These are phyloP conservation scores for Odontomachus brunneus DNA, from an alignment of 1,140 invertebrate genomes.

Conservation along the genomic window DNA sequence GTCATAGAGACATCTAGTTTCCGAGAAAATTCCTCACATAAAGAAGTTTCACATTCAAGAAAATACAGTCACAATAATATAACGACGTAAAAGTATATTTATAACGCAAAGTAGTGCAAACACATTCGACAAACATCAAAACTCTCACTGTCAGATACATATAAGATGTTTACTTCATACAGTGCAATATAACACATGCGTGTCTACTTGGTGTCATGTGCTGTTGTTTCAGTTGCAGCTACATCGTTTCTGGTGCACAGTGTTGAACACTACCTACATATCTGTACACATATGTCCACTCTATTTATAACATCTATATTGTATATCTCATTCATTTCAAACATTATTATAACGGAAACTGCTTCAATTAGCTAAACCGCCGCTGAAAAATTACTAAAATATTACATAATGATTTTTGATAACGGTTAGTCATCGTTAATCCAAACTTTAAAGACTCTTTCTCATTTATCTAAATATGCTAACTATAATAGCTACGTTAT, in stretches of 20 bases:
- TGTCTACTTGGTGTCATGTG: constrained; percentile 79
- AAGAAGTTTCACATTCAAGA: constrained; percentile 39
- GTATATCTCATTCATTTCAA: constrained; percentile 41
- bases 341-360: constrained; percentile 12
- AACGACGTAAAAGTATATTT: constrained; percentile 69
- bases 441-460: constrained; percentile 5
- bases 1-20: constrained; percentile 23
- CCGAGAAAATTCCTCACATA: constrained; percentile 11
- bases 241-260: constrained; percentile 72
- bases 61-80: constrained; percentile 54
- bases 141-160: constrained; percentile 86
- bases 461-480: not conserved
- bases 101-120: constrained; percentile 81
- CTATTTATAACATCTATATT: constrained; percentile 47
- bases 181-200: constrained; percentile 83
- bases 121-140: constrained; percentile 85
- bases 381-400: constrained; percentile 7
- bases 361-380: not conserved
- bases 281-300: constrained; percentile 63
- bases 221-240: constrained; percentile 70
- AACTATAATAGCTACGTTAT: constrained; percentile 7
- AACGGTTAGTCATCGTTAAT: not conserved
- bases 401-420: constrained; percentile 6
- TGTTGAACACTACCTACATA: constrained; percentile 67
- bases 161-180: constrained; percentile 78